Base-by-base conservation (phyloP, 2,113 vertebrate species). In the Dicaeum eximium region DNA sequence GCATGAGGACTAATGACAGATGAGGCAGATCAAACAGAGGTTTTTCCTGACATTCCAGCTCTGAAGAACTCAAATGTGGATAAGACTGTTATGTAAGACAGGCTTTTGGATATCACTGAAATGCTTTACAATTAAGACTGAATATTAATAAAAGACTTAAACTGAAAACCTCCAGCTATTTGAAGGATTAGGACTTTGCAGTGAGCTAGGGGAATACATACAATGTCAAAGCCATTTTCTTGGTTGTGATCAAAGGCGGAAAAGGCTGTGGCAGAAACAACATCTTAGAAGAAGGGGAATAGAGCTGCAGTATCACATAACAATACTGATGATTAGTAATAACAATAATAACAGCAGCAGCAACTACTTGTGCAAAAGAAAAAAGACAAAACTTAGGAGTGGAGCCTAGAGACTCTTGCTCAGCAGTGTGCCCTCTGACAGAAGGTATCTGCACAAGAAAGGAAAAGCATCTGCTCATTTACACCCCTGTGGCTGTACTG, bases 141-240 rank as follows among this genome's bases (percentile, higher is more conserved):
- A 96, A 97, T 97, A 97, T 97, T 96, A 96, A 97, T 93, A 96
- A 95, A 93, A 92, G 86, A 86, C 56, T 96, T 95, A 90, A 92
- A 96, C 75, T 62, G 88, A 94, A 93, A 90, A 92, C 70, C 92
- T 90, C 61, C 74, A 86, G 95, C 83, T 97, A 95, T 96, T 95
- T 96, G 87, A 95, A 93, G 93, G 96, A 97, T 97, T 97, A 96
- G 66, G 80, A 85, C 62, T 92, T 86, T 58, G 75, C 79, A 56
- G 70, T 48, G 37, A 54, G 70, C 74, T 80, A 61, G 31, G 44
- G 88, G 74, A 90, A 80, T 72, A 70, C 28, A 31, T 53, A 72
- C 53, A 80, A 57, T 70, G 93, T 95, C 94, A 94, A 80, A 93
- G 70, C 77, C 57, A 25, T 91, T 58, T 74, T 92, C 78, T 80